phyloP scores from a whole-genome alignment of 1,140 invertebrate genomes.

The Nebria ingens region DNA sequence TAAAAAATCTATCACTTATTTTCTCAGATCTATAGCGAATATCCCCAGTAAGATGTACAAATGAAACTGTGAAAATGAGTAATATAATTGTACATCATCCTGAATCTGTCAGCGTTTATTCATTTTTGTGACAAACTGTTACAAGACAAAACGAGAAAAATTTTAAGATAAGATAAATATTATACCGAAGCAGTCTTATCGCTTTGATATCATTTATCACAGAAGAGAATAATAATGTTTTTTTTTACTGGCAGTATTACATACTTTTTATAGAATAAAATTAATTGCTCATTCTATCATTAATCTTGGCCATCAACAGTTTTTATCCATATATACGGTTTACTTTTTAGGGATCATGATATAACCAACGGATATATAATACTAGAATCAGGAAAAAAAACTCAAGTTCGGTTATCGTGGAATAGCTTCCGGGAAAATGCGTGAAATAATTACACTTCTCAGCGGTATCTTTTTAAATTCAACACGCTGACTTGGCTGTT shows the following conservation, averaged over 20 bases:
- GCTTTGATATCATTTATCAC: neutral
- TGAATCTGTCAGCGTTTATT: neutral
- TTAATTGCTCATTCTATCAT: neutral
- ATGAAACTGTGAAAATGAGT: neutral
- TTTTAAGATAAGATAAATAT: too few species aligned
- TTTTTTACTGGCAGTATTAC: neutral
- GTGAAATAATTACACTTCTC: neutral
- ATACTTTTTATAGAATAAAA: neutral
- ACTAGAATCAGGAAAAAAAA: neutral
- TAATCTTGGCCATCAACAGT: neutral
- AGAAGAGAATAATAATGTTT: slow-evolving; percentile 2
- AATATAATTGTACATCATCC: neutral
- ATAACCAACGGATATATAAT: neutral
- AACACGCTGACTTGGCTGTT: too few species aligned
- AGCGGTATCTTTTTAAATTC: too few species aligned
- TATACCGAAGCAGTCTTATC: slow-evolving; percentile 4
- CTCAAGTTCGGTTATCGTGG: neutral
- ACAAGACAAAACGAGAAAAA: too few species aligned
- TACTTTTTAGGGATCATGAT: neutral
- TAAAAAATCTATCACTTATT: too few species aligned
- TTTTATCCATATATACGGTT: neutral
- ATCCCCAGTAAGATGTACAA: neutral
- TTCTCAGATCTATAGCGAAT: too few species aligned
- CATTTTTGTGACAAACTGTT: neutral
- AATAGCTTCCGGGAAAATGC: neutral